Conservation (phyloP, 2,888 invertebrate genomes). For the Macropis europaea region DNA sequence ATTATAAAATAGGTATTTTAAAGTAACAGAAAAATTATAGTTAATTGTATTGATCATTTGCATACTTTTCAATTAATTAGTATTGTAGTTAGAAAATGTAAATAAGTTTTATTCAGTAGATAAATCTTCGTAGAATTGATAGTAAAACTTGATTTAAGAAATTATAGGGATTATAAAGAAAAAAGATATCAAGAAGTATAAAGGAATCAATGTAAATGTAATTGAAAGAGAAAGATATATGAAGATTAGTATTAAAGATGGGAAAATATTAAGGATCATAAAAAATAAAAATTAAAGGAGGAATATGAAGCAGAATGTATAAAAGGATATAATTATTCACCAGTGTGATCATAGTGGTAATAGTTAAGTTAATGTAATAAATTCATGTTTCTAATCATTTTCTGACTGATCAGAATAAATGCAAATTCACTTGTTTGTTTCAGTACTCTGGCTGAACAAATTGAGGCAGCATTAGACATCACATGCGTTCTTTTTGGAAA, state of each 20-base stretch:
- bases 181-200: conserved; percentile 14
- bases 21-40: neutral
- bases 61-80: neutral
- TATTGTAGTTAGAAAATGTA: neutral
- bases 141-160: conserved; percentile 24
- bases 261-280: conserved; percentile 13
- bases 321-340: conserved; percentile 1
- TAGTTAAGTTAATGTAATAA: conserved; percentile 11
- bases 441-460: conserved; percentile 87
- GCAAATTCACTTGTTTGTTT: conserved; percentile 59
- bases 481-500: conserved; percentile 97
- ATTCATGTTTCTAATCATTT: conserved; percentile 11
- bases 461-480: conserved; percentile 94
- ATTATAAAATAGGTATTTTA: neutral
- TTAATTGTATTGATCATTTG: neutral
- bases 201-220: conserved; percentile 17
- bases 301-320: conserved; percentile 4
- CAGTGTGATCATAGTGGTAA: conserved; percentile 12
- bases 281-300: conserved; percentile 11
- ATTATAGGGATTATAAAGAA: conserved; percentile 27
- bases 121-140: conserved; percentile 14
- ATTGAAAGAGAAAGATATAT: conserved; percentile 2
- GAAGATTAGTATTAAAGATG: conserved; percentile 14
- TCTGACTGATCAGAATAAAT: neutral
- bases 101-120: neutral